phyloP scores from a whole-genome alignment of 2,888 invertebrate genomes.

The Lissonota sp. region DNA sequence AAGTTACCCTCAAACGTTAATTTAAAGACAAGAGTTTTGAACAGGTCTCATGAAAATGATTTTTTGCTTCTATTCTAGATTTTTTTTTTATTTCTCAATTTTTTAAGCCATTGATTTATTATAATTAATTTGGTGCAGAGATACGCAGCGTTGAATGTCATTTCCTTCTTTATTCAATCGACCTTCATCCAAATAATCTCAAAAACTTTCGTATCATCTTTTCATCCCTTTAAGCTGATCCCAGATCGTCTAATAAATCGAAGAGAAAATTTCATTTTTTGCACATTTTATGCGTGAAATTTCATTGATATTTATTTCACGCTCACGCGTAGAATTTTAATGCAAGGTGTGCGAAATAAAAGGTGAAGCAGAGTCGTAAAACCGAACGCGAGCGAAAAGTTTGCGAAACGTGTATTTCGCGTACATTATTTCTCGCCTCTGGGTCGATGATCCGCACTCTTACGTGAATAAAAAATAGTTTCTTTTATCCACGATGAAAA shows the following conservation, averaged over 20 bases:
- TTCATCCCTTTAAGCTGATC: constrained; percentile 16
- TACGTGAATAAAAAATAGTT: constrained; percentile 5
- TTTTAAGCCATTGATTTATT: too few relatives aligned
- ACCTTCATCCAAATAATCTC: constrained; percentile 12
- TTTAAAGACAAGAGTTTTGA: too few relatives aligned
- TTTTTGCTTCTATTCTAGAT: too few relatives aligned
- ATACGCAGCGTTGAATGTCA: constrained; percentile 14
- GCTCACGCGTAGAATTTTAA: constrained; percentile 56
- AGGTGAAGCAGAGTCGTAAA: constrained; percentile 16
- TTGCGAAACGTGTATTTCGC: constrained; percentile 36
- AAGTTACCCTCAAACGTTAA: too few relatives aligned
- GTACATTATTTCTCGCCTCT: constrained; percentile 22
- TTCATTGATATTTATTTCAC: constrained; percentile 60
- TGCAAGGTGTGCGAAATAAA: constrained; percentile 12
- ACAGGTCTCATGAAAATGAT: too few relatives aligned
- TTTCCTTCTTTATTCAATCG: neutral
- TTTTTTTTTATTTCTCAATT: too few relatives aligned
- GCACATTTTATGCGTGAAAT: constrained; percentile 13
- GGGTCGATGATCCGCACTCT: constrained; percentile 28
- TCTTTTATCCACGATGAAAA: neutral
- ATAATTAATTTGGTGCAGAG: neutral
- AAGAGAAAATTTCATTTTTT: constrained; percentile 26
- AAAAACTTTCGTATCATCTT: constrained; percentile 5
- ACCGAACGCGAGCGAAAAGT: constrained; percentile 35
- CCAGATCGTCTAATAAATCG: constrained; percentile 24